Evolutionary conservation across 2,113 vertebrate genomes (phyloP).

Genomic region (Pelobates fuscus): DNA sequence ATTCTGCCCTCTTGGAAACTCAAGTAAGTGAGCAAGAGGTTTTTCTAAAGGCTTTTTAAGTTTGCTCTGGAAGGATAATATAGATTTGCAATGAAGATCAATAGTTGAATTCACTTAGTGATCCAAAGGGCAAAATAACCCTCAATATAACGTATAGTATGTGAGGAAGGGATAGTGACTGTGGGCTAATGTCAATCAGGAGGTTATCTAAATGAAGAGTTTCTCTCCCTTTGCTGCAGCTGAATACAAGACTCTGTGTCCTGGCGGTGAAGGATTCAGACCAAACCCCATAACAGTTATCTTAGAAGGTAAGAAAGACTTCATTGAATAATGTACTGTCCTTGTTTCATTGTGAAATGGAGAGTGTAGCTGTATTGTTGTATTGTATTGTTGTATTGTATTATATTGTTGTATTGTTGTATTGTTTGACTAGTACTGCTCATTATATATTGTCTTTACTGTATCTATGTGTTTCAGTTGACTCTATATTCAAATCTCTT

Average conservation of each 20-base stretch:
- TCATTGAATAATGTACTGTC: too few relatives aligned
- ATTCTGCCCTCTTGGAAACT: constrained; percentile 82
- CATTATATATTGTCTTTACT: not conserved
- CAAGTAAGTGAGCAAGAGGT: constrained; percentile 71
- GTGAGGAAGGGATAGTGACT: not conserved
- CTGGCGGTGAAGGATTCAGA: constrained; percentile 88
- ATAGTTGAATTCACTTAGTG: too few relatives aligned
- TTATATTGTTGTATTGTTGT: too few relatives aligned
- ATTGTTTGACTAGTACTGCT: too few relatives aligned
- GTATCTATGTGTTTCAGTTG: too few relatives aligned
- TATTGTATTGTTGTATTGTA: too few relatives aligned
- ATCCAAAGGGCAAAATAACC: too few relatives aligned
- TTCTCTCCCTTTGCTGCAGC: constrained; percentile 64
- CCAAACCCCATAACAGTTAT: constrained; percentile 92
- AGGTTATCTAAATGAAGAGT: not conserved
- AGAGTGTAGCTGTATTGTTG: too few relatives aligned
- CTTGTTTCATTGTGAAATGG: too few relatives aligned
- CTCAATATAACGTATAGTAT: too few relatives aligned
- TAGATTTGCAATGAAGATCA: not conserved
- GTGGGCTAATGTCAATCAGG: not conserved
- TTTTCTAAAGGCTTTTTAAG: not conserved
- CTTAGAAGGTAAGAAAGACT: constrained; percentile 82
- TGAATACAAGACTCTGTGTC: constrained; percentile 91
- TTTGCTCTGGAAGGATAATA: not conserved
- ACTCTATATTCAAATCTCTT: too few relatives aligned